Base-by-base conservation (phyloP, 2,888 invertebrate genomes). In the Augochlorella aurata region DNA sequence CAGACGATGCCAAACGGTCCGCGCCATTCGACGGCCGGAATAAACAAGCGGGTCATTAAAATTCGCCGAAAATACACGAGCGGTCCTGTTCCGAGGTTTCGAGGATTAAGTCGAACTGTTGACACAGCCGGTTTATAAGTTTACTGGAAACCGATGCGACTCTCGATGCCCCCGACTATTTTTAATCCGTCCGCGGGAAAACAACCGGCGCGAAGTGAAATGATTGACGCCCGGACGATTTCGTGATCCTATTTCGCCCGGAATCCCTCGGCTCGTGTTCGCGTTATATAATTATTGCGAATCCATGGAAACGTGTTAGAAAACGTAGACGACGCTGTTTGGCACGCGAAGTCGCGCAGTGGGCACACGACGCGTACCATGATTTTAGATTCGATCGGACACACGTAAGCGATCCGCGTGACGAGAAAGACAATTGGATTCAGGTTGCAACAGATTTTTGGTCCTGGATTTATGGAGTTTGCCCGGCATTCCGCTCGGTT, bases 1-100 rank as follows among this genome's bases (percentile, higher is more conserved):
- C 49, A 69, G 63, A 70, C 79, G 76, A 47, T 71, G 29, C 69
- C 84, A 72, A 82, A 79, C 77, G 81, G 82, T 83, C 63, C 77
- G 61, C 66, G 78, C 78, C 71, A 81, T 83, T 84, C 84, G 84
- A 54, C 82, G 70, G 83, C 45, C 29, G 66, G 74, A 45, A 77
- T 81, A 86, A 86, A 87, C 81, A 49, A 71, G 78, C 83, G 50
- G 44, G 78, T 76, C 75, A 85, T 87, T 86, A 87, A 87, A 86
- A 83, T 86, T 83, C 73, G 77, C 86, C 86, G 67, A 75, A 83
- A 87, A 86, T 87, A 87, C 85, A 71, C 78, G 80, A 73, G 63
- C 29, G 72, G 76, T 67, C 72, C 69, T 80, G 72, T 73, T 78
- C 65, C 79, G 77, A 75, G 68, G 72, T 73, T 80, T 80, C 72